These are phyloP conservation scores for Brienomyrus longianalis DNA, from an alignment of 2,113 vertebrate species.

Conservation along the genomic window DNA sequence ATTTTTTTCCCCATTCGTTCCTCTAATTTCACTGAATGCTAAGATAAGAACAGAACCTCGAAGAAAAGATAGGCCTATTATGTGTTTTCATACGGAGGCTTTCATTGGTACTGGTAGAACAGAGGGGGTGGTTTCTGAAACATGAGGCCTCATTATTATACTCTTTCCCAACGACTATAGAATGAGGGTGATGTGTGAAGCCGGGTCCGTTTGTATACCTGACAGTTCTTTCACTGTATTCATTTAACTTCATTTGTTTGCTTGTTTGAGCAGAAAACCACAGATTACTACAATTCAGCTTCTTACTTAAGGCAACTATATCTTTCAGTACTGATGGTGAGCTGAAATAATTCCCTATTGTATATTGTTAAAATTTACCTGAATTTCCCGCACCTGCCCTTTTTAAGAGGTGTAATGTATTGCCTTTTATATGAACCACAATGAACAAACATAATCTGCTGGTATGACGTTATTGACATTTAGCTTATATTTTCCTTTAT, in stretches of 20 bases:
- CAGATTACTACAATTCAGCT: neutral
- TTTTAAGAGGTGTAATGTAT: neutral
- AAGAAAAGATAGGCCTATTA: conserved; percentile 63
- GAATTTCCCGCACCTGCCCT: neutral
- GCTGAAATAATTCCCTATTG: neutral
- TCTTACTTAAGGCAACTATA: neutral
- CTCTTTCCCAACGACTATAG: conserved; percentile 75
- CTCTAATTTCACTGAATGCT: neutral
- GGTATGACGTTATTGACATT: neutral
- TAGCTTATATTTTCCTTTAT: neutral
- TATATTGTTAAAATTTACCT: neutral
- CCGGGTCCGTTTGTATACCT: conserved; percentile 69
- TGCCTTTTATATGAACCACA: neutral
- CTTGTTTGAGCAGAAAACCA: neutral
- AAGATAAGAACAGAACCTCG: neutral
- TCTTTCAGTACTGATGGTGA: neutral
- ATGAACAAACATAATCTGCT: neutral
- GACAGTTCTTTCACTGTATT: conserved; percentile 69
- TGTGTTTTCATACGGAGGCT: conserved; percentile 73
- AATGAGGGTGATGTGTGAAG: conserved; percentile 65
- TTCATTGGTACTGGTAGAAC: conserved; percentile 71
- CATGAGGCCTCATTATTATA: conserved; percentile 69
- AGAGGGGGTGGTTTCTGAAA: conserved; percentile 74
- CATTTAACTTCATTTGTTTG: conserved; percentile 59
- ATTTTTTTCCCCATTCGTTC: neutral